Percentiles rank a stretch among this genome's conserved stretches.
Conservation (phyloP, 1,140 invertebrate genomes). For the Chlorops oryzae region DNA sequence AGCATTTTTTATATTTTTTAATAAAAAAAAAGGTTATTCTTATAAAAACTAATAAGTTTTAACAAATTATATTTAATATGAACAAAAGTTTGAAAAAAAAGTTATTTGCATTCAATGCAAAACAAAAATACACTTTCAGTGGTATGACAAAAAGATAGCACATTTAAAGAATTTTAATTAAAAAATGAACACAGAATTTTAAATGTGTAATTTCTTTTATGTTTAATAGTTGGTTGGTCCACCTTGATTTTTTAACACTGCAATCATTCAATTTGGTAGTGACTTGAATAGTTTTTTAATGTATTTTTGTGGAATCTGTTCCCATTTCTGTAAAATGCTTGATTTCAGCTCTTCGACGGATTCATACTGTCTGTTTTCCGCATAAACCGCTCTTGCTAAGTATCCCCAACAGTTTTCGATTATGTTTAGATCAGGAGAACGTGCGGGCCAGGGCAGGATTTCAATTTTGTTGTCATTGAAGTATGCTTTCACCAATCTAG, state of each 20-base stretch:
- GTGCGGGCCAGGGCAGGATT: background rate
- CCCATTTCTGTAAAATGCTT: background rate
- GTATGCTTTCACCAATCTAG: background rate
- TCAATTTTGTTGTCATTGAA: background rate
- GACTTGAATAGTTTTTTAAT: conserved; percentile 1
- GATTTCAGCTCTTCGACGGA: background rate
- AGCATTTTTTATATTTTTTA: too few relatives aligned
- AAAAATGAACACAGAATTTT: background rate
- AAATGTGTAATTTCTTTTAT: background rate
- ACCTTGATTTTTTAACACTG: conserved; percentile 1
- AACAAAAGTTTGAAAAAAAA: background rate
- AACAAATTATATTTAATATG: too few relatives aligned
- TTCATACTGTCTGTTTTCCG: background rate
- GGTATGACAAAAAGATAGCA: background rate
- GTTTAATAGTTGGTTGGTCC: background rate
- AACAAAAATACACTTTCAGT: background rate
- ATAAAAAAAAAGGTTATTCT: too few relatives aligned
- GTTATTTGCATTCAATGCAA: background rate
- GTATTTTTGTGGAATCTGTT: background rate
- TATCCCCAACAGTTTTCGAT: conserved; percentile 6
- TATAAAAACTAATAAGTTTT: too few relatives aligned
- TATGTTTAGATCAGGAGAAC: background rate
- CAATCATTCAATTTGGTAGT: background rate
- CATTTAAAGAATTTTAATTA: background rate
- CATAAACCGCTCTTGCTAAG: background rate